These are phyloP conservation scores for Bradypus variegatus DNA, from an alignment of 2,797 vertebrate genomes.

Conservation along the genomic window DNA sequence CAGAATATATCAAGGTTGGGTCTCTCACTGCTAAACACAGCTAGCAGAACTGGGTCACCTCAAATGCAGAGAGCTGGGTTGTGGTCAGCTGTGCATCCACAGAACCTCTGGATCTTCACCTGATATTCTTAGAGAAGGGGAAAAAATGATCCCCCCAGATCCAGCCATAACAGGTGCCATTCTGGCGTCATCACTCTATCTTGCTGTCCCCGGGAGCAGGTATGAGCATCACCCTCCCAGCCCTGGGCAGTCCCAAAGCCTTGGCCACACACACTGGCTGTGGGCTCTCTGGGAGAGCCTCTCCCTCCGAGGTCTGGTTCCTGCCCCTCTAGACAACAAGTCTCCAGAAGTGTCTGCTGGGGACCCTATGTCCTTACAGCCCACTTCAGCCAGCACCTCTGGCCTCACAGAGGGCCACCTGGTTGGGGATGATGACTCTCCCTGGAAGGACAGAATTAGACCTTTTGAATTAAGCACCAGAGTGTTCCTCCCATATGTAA, in stretches of 20 bases:
- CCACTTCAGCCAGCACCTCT: not conserved
- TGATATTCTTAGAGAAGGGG: not conserved
- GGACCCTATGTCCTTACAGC: not conserved
- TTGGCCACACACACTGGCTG: not conserved
- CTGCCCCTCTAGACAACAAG: not conserved
- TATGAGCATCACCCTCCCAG: not conserved
- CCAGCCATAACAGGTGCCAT: rapidly evolving
- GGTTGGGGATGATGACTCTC: not conserved
- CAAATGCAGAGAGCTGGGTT: not conserved
- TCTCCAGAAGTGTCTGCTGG: not conserved
- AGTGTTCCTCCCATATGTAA: not conserved
- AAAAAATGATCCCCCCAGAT: not conserved
- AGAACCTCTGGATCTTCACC: not conserved
- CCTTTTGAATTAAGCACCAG: not conserved
- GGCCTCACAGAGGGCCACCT: not conserved
- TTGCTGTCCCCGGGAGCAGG: not conserved
- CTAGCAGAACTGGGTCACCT: not conserved
- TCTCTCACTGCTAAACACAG: too few species aligned
- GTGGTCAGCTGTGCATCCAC: not conserved
- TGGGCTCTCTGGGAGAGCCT: not conserved
- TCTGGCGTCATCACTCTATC: not conserved
- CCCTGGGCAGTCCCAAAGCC: not conserved
- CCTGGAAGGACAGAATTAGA: not conserved
- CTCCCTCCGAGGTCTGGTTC: not conserved
- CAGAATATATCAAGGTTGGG: not conserved